These are phyloP conservation scores for Oenanthe melanoleuca DNA, from an alignment of 2,113 vertebrate species.

Conservation along the genomic window DNA sequence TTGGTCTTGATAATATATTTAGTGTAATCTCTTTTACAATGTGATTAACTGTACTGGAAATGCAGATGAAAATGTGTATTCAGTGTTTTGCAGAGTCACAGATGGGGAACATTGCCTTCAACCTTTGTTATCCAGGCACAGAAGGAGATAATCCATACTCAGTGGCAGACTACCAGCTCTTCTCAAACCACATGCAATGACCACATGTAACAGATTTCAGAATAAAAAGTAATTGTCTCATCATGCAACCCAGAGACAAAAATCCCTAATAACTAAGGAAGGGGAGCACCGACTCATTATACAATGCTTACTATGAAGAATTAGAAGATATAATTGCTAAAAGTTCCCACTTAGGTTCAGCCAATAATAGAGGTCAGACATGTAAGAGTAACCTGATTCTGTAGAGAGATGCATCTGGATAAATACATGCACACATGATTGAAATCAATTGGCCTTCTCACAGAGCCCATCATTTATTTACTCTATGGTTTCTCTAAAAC, in stretches of 20 bases:
- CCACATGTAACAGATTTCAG: constrained; percentile 38
- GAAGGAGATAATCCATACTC: constrained; percentile 66
- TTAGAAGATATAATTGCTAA: not conserved
- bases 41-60: constrained; percentile 64
- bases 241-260: not conserved
- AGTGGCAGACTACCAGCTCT: not conserved
- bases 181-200: constrained; percentile 33
- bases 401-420: fast-evolving
- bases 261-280: not conserved
- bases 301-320: not conserved
- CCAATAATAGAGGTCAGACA: not conserved
- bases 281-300: not conserved
- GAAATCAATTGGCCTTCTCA: not conserved
- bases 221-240: constrained; percentile 47
- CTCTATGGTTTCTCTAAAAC: not conserved
- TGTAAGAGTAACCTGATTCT: not conserved
- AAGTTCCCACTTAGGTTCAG: not conserved
- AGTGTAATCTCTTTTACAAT: constrained; percentile 47
- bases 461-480: not conserved
- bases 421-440: not conserved
- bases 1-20: constrained; percentile 56
- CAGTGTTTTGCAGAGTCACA: constrained; percentile 66
- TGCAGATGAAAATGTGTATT: constrained; percentile 58
- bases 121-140: constrained; percentile 52
- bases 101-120: constrained; percentile 55